Percentiles rank a stretch among this genome's conserved stretches.
phyloP scores from a whole-genome alignment of 1,140 invertebrate genomes.

The Sycobia sp. region DNA sequence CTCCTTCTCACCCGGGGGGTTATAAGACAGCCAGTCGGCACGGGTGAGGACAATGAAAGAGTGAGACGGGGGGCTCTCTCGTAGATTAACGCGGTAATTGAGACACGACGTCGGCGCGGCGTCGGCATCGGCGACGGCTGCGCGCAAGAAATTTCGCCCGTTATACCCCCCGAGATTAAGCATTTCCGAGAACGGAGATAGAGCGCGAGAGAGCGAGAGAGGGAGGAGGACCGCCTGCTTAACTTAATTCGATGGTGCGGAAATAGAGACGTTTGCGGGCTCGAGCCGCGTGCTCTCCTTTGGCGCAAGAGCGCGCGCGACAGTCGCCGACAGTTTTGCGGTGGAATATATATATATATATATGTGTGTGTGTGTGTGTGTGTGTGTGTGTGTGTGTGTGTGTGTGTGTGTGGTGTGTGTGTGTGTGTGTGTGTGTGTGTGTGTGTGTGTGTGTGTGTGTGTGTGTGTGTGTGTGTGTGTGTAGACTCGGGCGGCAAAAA shows the following conservation, averaged over 20 bases:
- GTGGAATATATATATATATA: no score
- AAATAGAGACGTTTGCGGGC: constrained; percentile 37
- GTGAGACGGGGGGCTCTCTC: constrained; percentile 3
- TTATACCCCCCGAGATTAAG: constrained; percentile 34
- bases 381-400: no score
- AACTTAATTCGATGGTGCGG: constrained; percentile 18
- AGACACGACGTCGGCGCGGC: constrained; percentile 23
- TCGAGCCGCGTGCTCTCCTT: no score
- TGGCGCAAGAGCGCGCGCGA: no score
- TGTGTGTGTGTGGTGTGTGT: no score
- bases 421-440: no score
- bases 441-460: no score
- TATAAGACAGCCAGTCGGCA: neutral
- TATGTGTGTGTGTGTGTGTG: no score
- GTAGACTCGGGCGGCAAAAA: no score
- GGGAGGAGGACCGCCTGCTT: constrained; percentile 1
- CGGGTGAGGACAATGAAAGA: constrained; percentile 20
- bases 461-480: no score
- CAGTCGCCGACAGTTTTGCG: no score
- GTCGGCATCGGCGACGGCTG: constrained; percentile 6
- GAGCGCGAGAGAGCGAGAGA: no score
- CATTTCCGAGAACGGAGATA: constrained; percentile 35
- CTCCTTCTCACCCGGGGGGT: constrained; percentile 9
- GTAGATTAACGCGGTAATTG: constrained; percentile 37
- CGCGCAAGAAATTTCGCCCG: constrained; percentile 42